These are phyloP conservation scores for Halcyon leucocephala DNA, from an alignment of 2,797 vertebrate genomes.

Conservation along the genomic window DNA sequence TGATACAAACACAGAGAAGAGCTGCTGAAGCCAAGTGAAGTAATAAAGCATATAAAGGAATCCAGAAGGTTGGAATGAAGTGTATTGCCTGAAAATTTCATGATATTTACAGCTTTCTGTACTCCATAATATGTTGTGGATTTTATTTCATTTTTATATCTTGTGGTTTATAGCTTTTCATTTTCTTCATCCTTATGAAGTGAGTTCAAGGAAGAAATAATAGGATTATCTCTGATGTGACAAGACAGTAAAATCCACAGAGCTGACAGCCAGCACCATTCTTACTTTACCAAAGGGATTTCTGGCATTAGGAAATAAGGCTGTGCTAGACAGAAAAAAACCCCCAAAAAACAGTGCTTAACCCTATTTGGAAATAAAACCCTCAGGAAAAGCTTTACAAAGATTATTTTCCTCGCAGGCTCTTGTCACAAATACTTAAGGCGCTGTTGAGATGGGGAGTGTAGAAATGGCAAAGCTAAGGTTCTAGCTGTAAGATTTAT, in stretches of 20 bases:
- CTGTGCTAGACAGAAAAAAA: neutral
- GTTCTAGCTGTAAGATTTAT: neutral
- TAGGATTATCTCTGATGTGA: slow-evolving; percentile 44
- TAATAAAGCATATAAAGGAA: neutral
- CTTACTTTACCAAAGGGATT: slow-evolving; percentile 9
- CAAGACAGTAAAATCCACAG: slow-evolving; percentile 28
- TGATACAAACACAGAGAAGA: neutral
- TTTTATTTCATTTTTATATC: neutral
- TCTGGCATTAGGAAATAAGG: slow-evolving; percentile 15
- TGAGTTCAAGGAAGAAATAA: slow-evolving; percentile 17
- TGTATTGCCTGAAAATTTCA: neutral
- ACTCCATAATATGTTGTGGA: neutral
- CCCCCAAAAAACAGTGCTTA: neutral
- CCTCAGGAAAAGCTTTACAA: neutral
- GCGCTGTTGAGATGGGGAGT: neutral
- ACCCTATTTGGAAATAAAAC: neutral
- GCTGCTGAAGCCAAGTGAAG: neutral
- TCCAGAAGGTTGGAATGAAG: neutral
- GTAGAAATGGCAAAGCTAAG: neutral
- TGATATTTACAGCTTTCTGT: slow-evolving; percentile 14
- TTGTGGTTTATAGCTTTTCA: slow-evolving; percentile 35
- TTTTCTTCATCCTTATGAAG: slow-evolving; percentile 30
- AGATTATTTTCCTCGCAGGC: neutral
- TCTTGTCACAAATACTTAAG: neutral
- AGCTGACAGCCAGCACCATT: slow-evolving; percentile 5